These are phyloP conservation scores for Antigone vipio DNA, from an alignment of 2,113 vertebrate species.

Conservation along the genomic window DNA sequence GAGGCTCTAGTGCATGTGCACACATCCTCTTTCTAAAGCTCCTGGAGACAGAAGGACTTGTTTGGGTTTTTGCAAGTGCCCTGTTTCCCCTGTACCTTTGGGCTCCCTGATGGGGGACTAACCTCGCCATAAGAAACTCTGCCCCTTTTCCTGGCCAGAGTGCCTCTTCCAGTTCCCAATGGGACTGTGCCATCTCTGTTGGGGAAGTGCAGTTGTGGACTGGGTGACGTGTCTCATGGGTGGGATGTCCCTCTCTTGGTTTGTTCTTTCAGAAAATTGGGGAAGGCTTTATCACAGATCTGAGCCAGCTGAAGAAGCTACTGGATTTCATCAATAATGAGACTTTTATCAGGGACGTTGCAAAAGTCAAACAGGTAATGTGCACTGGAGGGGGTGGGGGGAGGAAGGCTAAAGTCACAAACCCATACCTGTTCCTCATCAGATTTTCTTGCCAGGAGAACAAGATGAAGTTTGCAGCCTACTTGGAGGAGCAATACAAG, in stretches of 20 bases:
- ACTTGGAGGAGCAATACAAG: constrained; percentile 81
- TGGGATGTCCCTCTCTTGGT: neutral
- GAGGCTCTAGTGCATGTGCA: neutral
- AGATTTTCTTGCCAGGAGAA: constrained; percentile 77
- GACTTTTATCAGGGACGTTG: constrained; percentile 83
- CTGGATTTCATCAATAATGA: constrained; percentile 77
- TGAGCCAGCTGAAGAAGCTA: constrained; percentile 82
- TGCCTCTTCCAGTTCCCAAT: accelerated
- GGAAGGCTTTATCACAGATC: constrained; percentile 84
- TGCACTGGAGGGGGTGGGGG: neutral
- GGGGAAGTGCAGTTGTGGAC: neutral
- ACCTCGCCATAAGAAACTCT: accelerated
- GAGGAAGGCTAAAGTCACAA: neutral
- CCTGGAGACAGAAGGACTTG: neutral
- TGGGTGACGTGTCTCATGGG: neutral
- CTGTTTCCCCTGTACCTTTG: neutral
- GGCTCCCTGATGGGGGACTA: neutral
- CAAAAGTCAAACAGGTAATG: constrained; percentile 87
- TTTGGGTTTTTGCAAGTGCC: neutral
- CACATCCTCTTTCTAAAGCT: neutral
- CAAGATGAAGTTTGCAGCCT: constrained; percentile 85
- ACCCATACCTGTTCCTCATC: neutral
- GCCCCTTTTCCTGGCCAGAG: neutral
- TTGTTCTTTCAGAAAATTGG: constrained; percentile 77
- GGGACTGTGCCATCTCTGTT: neutral